Evolutionary conservation across 2,797 vertebrate species (phyloP).

Genomic region (Decapterus maruadsi): DNA sequence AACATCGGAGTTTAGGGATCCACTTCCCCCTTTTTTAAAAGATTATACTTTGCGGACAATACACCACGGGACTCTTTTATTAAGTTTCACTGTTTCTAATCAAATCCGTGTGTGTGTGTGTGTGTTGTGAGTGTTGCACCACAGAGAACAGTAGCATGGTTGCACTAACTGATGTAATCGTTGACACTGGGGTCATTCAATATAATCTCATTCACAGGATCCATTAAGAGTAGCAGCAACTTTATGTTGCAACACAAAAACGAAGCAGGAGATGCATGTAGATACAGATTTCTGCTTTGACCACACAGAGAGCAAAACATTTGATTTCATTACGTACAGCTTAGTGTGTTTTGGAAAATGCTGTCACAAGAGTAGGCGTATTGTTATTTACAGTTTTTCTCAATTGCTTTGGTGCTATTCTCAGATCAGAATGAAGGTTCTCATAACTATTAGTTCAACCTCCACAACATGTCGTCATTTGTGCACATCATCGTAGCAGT

Average conservation of each 20-base stretch:
- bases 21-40: not conserved
- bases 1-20: not conserved
- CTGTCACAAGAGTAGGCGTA: not conserved
- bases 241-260: not conserved
- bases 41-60: not conserved
- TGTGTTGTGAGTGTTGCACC: conserved; percentile 3
- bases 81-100: conserved; percentile 9
- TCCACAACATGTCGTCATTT: no score
- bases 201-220: conserved; percentile 1
- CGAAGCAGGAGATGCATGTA: not conserved
- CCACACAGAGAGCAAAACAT: not conserved
- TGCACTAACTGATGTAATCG: conserved; percentile 11
- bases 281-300: not conserved
- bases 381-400: no score
- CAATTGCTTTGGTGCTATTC: no score
- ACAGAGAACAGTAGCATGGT: conserved; percentile 8
- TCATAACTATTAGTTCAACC: no score
- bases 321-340: not conserved
- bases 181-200: conserved; percentile 12
- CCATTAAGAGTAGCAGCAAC: conserved; percentile 9
- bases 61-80: not conserved
- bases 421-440: no score
- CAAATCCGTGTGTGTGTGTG: conserved; percentile 30
- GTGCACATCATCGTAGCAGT: no score
- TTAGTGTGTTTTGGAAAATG: not conserved